Percentiles rank a stretch among this genome's conserved stretches.
Conservation (phyloP, 2,888 invertebrate species). For the Leucophenga montana region DNA sequence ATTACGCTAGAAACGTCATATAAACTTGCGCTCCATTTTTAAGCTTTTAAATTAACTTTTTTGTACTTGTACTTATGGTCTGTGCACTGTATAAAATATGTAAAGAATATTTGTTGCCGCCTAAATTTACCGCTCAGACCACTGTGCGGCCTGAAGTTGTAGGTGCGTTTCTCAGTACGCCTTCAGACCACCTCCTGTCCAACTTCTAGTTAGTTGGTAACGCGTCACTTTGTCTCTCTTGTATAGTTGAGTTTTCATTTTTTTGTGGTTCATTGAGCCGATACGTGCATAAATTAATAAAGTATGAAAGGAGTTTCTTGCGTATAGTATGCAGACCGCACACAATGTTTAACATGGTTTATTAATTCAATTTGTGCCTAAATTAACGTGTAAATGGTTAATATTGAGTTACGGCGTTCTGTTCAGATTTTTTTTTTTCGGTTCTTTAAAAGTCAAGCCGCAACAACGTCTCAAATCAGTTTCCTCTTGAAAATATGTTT, state of each 20-base stretch:
- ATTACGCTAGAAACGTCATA: no score
- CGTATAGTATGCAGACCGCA: conserved; percentile 65
- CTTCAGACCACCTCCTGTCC: conserved; percentile 32
- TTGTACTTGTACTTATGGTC: no score
- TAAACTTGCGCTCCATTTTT: no score
- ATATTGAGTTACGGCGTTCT: conserved; percentile 64
- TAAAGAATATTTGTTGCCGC: no score
- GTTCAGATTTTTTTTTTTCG: conserved; percentile 1
- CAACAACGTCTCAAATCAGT: conserved; percentile 32
- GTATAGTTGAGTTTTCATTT: conserved; percentile 37
- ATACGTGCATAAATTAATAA: conserved; percentile 71
- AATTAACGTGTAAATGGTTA: conserved; percentile 73
- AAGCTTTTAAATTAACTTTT: no score
- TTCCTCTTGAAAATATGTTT: conserved; percentile 24
- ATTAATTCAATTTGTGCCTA: conserved; percentile 74
- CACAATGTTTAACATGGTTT: conserved; percentile 74
- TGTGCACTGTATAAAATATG: no score
- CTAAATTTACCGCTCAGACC: no score
- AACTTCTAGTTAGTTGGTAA: conserved; percentile 8
- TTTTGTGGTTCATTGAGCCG: conserved; percentile 62
- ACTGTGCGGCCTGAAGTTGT: conserved; percentile 17
- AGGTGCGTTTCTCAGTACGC: conserved; percentile 35
- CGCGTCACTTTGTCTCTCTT: conserved; percentile 28
- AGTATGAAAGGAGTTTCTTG: conserved; percentile 61
- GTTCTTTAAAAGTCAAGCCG: conserved; percentile 17